Base-by-base conservation (phyloP, 2,113 vertebrate species). In the Thinocorus orbignyianus region DNA sequence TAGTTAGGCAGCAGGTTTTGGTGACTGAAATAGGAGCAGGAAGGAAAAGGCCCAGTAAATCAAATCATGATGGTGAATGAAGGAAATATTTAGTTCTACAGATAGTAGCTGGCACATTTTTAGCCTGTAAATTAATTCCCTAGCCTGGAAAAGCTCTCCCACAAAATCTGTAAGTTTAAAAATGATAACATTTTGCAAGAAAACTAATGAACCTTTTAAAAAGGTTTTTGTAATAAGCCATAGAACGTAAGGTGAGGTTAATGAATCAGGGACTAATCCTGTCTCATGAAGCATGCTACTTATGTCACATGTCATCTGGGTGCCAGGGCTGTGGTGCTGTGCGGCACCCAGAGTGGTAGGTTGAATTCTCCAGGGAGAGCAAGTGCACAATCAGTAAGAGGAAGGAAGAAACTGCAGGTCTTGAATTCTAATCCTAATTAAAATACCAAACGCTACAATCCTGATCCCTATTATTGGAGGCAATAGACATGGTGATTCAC, bases 91-190 rank as follows among this genome's bases (percentile, higher is more conserved):
- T 79, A 39, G 1, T 1, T 70, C 14, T 72, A 10, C 17, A 37
- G 33, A 30, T 7, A 0, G 1, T 7, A 31, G 4, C 7, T 31
- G 8, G 46, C 18, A 65, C 2, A 10, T 19, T 86, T 73, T 70
- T 86, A 61, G 11, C 19, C 31, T 42, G 17, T 49, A 82, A 82
- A 70, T 42, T 0, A 49, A 11, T 51, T 62, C 90, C 62, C 24
- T 60, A 66, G 14, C 3, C 26, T 78, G 31, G 31, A 70, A 73
- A 86, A 92, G 4, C 5, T n/a, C n/a, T 73, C 12, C 8, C 14
- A 41, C 41, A 84, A 70, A 81, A 42, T n/a, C 22, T 46, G 0
- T 25, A 48, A 24, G 1, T 66, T 68, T 58, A 65, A 37, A 71
- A 86, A 62, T 9, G 5, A 2, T 28, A 58, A 68, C 1, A n/a